Evolutionary conservation across 2,888 invertebrate genomes (phyloP).

Genomic region (Apotomis turbidana): DNA sequence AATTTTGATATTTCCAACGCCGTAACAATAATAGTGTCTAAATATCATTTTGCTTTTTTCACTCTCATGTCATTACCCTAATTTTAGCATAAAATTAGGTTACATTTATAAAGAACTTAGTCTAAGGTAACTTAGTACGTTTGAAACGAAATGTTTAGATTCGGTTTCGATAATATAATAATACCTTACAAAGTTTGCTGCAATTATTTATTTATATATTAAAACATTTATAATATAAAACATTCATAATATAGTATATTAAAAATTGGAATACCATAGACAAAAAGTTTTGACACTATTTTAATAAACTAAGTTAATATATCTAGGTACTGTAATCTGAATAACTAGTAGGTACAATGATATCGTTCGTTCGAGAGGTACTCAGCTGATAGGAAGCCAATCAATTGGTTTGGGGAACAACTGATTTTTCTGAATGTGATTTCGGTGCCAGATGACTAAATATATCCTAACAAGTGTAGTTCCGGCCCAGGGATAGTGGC

Average conservation of each 20-base stretch:
- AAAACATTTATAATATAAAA: neutral
- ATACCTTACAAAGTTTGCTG: neutral
- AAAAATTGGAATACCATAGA: slow-evolving; percentile 24
- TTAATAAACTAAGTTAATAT: slow-evolving; percentile 2
- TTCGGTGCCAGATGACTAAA: too few relatives aligned
- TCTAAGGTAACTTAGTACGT: neutral
- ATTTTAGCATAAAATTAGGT: slow-evolving; percentile 24
- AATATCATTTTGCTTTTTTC: slow-evolving; percentile 9
- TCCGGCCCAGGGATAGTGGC: too few relatives aligned
- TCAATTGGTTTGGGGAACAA: neutral
- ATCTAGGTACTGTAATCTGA: slow-evolving; percentile 1
- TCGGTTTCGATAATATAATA: neutral
- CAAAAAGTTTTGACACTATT: slow-evolving; percentile 27
- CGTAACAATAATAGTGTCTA: neutral
- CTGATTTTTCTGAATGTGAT: neutral
- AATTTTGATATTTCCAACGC: slow-evolving; percentile 22
- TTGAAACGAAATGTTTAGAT: slow-evolving; percentile 6
- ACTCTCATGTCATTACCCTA: slow-evolving; percentile 8
- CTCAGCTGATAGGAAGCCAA: slow-evolving; percentile 9
- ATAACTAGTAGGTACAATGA: slow-evolving; percentile 24
- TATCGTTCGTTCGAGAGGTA: slow-evolving; percentile 28
- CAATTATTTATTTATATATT: neutral
- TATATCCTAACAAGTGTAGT: too few relatives aligned
- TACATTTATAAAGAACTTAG: slow-evolving; percentile 5
- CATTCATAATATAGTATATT: slow-evolving; percentile 12